Base-by-base conservation (phyloP, 37 sponge, comb jelly and placozoan species). In the Agelas oroides region DNA sequence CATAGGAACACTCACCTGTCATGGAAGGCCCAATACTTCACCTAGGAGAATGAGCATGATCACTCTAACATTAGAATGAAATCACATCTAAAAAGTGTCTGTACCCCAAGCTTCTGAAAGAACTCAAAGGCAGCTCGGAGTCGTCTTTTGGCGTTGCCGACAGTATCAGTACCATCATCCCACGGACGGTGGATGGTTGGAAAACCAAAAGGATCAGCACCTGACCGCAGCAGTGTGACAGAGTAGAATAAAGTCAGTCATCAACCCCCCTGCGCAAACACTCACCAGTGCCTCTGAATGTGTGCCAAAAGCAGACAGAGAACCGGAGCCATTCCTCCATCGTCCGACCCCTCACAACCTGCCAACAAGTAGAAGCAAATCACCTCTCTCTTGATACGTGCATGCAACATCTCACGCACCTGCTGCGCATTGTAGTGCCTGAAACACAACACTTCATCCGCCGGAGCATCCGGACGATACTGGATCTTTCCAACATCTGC, bases 241-340 rank as follows among this genome's bases (percentile, higher is more conserved):
- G 8, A 12, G 46, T 46, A 8, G 8, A 25, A 27, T 11, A 61
- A 27, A 2, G 2, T 61, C 25, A 25, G 5, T 13, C n/a, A 61
- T 25, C 3, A 5, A 61, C 18, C 19, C 31, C 5, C 12, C 6
- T 39, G 15, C 18, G 1, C 68, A 81, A 5, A 1, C 0, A 28
- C 75, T 80, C 65, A 90, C 92, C 92, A 38, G 92, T 91, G 27
- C 92, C 92, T 33, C 92, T 66, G 73, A 91, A 91, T 23, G 87
- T 91, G 83, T 91, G 92, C 92, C 92, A 91, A 70, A 80, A 91
- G 77, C 92, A 91, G 61, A 86, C 92, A 53, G 87, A 91, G 83
- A 86, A 91, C 16, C 92, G 76, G 20, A 91, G 82, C 92, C 92
- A 91, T 30, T 91, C 92, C 74, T 80, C 82, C 92, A 91, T 86